phyloP scores from a whole-genome alignment of 2,113 vertebrate species.

The Cariama cristata region DNA sequence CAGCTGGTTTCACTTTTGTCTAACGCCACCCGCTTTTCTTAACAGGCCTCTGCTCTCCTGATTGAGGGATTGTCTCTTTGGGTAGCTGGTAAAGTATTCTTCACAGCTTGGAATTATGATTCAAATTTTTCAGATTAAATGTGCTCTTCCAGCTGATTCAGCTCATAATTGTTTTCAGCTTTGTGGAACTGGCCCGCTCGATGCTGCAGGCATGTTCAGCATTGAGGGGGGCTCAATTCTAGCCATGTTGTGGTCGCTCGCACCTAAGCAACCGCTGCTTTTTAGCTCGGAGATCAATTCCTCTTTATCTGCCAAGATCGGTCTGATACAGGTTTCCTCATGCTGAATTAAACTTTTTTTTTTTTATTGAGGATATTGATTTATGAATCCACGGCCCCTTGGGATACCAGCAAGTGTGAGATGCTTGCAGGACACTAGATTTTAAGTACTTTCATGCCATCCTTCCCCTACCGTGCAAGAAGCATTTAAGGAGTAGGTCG shows the following conservation, averaged over 20 bases:
- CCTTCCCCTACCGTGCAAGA: not conserved
- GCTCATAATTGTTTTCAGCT: constrained; percentile 29
- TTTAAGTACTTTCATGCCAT: not conserved
- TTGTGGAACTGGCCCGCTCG: not conserved
- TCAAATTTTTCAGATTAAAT: constrained; percentile 39
- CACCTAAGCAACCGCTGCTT: constrained; percentile 11
- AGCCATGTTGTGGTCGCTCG: rapidly evolving
- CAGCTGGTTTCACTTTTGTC: constrained; percentile 63
- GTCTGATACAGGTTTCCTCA: not conserved
- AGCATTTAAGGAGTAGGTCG: rapidly evolving
- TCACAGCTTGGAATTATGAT: constrained; percentile 58
- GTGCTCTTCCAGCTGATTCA: constrained; percentile 60
- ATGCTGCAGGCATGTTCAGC: not conserved
- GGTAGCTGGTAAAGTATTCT: constrained; percentile 48
- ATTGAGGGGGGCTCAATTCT: rapidly evolving
- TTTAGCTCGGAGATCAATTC: not conserved
- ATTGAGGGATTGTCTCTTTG: constrained; percentile 66
- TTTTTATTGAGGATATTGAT: not conserved
- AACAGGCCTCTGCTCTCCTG: constrained; percentile 54
- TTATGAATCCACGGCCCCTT: not conserved
- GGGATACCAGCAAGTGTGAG: not conserved
- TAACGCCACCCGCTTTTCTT: constrained; percentile 26
- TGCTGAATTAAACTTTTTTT: not conserved
- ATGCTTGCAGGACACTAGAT: not conserved
- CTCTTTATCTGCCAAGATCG: not conserved